Evolutionary conservation across 2,113 vertebrate species (phyloP).

Genomic region (Rhinogobius similis): DNA sequence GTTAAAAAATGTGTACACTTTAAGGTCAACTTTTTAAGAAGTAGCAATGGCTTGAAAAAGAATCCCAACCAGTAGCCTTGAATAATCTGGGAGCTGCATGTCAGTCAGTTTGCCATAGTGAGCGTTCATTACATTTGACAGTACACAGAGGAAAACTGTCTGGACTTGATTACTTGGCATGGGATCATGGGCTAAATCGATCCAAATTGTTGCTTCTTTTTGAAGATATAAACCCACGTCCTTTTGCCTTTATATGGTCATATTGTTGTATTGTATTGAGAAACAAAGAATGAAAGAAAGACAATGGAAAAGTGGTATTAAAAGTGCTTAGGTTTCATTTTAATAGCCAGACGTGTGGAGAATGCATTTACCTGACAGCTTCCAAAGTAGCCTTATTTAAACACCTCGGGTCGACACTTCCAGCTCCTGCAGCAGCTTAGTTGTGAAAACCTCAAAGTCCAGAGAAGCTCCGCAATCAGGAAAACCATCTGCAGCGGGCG

Average conservation of each 20-base stretch:
- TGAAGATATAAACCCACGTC: conserved; percentile 57
- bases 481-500: conserved; percentile 52
- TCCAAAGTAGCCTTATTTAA: conserved; percentile 28
- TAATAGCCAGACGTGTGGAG: conserved; percentile 33
- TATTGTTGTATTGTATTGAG: conserved; percentile 59
- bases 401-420: conserved; percentile 39
- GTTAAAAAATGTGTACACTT: background rate
- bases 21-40: background rate
- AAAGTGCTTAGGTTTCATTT: conserved; percentile 24
- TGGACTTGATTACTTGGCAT: conserved; percentile 61
- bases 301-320: conserved; percentile 13
- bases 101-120: conserved; percentile 11
- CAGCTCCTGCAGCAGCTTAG: conserved; percentile 42
- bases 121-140: conserved; percentile 14
- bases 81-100: conserved; percentile 2
- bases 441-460: conserved; percentile 52
- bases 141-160: conserved; percentile 21
- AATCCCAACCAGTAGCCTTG: background rate
- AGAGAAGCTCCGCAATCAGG: conserved; percentile 29
- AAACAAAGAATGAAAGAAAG: conserved; percentile 39
- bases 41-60: background rate
- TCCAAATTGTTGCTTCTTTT: conserved; percentile 53
- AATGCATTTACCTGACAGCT: conserved; percentile 29
- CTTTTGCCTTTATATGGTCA: conserved; percentile 66
- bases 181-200: conserved; percentile 49